Evolutionary conservation across 2,888 invertebrate genomes (phyloP).

Genomic region (Morinoia aosen): DNA sequence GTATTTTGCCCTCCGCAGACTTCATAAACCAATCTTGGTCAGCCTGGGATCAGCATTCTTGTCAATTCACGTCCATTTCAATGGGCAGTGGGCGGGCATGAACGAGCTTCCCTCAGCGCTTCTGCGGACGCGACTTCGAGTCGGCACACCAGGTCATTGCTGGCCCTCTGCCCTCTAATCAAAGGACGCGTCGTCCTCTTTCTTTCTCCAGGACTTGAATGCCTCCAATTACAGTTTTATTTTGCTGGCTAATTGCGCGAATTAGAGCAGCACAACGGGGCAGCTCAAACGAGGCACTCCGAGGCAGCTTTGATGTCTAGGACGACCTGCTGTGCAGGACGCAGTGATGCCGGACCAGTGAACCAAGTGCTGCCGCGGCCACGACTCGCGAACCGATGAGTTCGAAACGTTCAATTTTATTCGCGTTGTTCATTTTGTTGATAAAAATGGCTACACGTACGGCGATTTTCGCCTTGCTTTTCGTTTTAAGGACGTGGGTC

Average conservation of each 20-base stretch:
- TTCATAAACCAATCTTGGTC: background rate
- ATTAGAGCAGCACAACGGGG: background rate
- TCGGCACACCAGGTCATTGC: background rate
- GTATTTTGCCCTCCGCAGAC: background rate
- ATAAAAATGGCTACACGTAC: too few species aligned
- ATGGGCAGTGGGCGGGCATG: background rate
- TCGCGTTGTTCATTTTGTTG: too few species aligned
- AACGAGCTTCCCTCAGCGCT: background rate
- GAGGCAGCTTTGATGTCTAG: background rate
- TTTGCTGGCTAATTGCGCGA: background rate
- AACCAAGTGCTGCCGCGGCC: too few species aligned
- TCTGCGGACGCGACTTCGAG: background rate
- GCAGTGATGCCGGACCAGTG: background rate
- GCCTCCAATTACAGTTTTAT: constrained; percentile 12
- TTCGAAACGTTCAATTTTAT: too few species aligned
- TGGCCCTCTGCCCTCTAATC: background rate
- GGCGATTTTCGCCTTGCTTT: too few species aligned
- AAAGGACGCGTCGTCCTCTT: background rate
- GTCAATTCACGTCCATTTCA: background rate
- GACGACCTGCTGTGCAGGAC: background rate
- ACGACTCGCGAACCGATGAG: too few species aligned
- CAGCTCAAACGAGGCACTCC: background rate
- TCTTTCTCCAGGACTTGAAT: constrained; percentile 10
- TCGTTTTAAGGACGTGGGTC: too few species aligned
- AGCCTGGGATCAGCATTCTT: background rate